A percentile compares a stretch with the other conserved stretches of the same genome.
Conservation (phyloP, 2,888 invertebrate species). For the Acronicta leporina region DNA sequence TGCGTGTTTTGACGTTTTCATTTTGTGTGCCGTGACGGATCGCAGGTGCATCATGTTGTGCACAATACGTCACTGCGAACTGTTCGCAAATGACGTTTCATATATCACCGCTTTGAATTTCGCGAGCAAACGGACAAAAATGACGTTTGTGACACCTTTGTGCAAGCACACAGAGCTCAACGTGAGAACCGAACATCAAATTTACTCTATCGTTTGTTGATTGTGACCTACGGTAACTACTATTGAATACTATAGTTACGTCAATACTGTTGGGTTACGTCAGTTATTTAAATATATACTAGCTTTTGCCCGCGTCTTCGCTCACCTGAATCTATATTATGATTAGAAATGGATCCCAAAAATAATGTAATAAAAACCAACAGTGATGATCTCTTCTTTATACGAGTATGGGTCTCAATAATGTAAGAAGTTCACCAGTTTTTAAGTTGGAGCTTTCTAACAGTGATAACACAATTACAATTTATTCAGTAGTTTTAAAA, state of each 20-base stretch:
- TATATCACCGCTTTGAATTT: slow-evolving; percentile 60
- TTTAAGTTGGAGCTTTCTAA: no score
- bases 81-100: slow-evolving; percentile 63
- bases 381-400: no score
- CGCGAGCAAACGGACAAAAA: slow-evolving; percentile 52
- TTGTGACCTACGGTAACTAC: slow-evolving; percentile 20
- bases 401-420: no score
- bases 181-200: slow-evolving; percentile 34
- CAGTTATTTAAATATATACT: no score
- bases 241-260: slow-evolving; percentile 27
- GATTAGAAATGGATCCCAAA: no score
- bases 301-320: no score
- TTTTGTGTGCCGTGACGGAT: slow-evolving; percentile 62
- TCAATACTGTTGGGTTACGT: slow-evolving; percentile 6
- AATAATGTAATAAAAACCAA: no score
- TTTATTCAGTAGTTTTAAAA: no score
- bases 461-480: no score
- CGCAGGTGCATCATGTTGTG: slow-evolving; percentile 66
- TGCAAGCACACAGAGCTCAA: slow-evolving; percentile 25
- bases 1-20: slow-evolving; percentile 64
- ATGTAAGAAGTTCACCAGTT: no score
- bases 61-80: slow-evolving; percentile 57
- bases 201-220: slow-evolving; percentile 36
- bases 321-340: no score
- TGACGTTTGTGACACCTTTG: slow-evolving; percentile 54